Base-by-base conservation (phyloP, 2,888 invertebrate genomes). In the Prosapia bicincta region DNA sequence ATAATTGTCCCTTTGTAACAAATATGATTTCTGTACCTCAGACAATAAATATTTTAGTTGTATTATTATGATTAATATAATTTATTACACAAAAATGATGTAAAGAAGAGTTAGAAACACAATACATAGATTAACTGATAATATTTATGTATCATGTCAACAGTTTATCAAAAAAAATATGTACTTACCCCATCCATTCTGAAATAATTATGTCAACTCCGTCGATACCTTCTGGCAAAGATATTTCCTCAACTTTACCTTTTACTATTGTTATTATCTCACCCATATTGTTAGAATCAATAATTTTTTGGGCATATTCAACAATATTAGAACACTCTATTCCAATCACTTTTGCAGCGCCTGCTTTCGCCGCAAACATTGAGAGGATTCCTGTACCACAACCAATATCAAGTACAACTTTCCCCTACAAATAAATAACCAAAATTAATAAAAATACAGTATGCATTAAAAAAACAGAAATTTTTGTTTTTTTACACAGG, bases 281-380 rank as follows among this genome's bases (percentile, higher is more conserved):
- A 82, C 91, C 91, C 69, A 96, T 87, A 80, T 93, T 88, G 84
- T 96, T 96, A 15, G 93, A 92, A 82, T 95, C 93, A 7, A 99
- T 92, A 80, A 99, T 99, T 86, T 97, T 95, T 81, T 93, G 90
- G 7, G 99, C 99, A 83, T 99, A 97, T 84, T 98, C 96, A 20
- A 99, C 97, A 82, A 99, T 99, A 86, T 97, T 98, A 13, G 99
- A 99, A 86, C 97, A 99, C 85, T 99, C 99, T 43, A 99, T 94
- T 72, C 98, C 99, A 83, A 97, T 93, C 0, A 99, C 99, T 85
- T 91, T 91, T 3, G 94, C 89, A 0, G 99, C 99, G 10, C 99
- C 99, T 3, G 99, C 98, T 86, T 97, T 98, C 0, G 99, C 99
- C 28, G 99, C 99, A 87, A 99, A 99, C 99, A 99, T 99, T 32